These are phyloP conservation scores for Lutraria rhynchaena DNA, from an alignment of 1,140 invertebrate genomes.

Conservation along the genomic window DNA sequence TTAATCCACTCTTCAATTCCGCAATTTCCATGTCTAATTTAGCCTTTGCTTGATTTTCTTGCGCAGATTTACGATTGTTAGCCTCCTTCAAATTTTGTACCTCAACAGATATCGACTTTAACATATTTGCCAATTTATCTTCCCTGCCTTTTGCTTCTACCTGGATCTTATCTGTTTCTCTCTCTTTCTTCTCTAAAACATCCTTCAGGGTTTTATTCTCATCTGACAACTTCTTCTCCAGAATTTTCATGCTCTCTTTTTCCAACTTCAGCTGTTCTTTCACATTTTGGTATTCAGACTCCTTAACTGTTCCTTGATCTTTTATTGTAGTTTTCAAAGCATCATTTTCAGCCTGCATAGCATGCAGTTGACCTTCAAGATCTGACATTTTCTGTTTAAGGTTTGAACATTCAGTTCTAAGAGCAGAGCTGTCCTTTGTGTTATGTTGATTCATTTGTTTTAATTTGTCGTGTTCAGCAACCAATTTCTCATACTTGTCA, in stretches of 20 bases:
- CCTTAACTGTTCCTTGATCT: conserved; percentile 51
- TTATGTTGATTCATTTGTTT: conserved; percentile 51
- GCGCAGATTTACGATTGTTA: conserved; percentile 33
- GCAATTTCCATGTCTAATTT: conserved; percentile 50
- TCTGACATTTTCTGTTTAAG: conserved; percentile 52
- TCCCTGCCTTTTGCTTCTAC: conserved; percentile 39
- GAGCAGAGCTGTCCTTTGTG: conserved; percentile 36
- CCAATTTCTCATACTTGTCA: conserved; percentile 56
- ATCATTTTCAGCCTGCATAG: conserved; percentile 29
- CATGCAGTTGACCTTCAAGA: conserved; percentile 30
- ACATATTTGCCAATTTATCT: conserved; percentile 36
- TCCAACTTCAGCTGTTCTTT: conserved; percentile 44
- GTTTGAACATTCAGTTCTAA: conserved; percentile 43
- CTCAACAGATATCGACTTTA: conserved; percentile 44
- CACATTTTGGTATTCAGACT: conserved; percentile 44
- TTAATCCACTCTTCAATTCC: conserved; percentile 32
- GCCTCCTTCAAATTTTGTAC: conserved; percentile 52
- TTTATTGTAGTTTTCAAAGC: conserved; percentile 37
- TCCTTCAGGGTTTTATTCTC: conserved; percentile 52
- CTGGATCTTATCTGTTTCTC: conserved; percentile 37
- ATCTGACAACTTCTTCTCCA: conserved; percentile 50
- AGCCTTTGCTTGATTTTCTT: conserved; percentile 53
- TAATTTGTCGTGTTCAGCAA: conserved; percentile 47
- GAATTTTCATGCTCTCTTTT: conserved; percentile 54
- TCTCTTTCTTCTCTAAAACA: conserved; percentile 50